Base-by-base conservation (phyloP, 2,888 invertebrate species). In the Tetheella fluctuosa region DNA sequence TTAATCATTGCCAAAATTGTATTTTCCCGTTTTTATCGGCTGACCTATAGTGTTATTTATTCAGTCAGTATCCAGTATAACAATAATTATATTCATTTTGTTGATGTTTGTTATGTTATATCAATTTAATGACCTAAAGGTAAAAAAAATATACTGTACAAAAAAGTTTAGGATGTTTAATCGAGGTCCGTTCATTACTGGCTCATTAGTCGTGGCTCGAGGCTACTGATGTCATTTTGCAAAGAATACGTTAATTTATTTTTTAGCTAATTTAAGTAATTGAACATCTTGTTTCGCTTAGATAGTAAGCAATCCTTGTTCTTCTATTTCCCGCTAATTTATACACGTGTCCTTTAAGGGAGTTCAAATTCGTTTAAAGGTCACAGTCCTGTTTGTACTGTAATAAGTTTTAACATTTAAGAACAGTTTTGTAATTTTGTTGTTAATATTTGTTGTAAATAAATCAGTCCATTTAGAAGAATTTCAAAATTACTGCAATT, bases 261-360 rank as follows among this genome's bases (percentile, higher is more conserved):
- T 86, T 85, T 89, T 90, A 84, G 84, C 76, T 73, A 88, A 88
- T 85, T 88, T 88, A 91, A 89, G 87, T 86, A 81, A 85, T 80
- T 79, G 80, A 65, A 68, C 67, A 73, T 77, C 73, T 73, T 76
- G 74, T 81, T 79, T 78, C 69, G 65, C 64, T 64, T 63, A 61
- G 61, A 63, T 57, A 59, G 57, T 70, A 70, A 69, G 64, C 73
- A 66, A 69, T 79, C 78, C 76, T 75, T 64, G 68, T 74, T 71
- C 73, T 74, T 77, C 79, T 81, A 79, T 73, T 68, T 68, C 69
- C 67, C 70, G 74, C 77, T 84, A 85, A 85, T 85, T 85, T 80
- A 67, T 84, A 86, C 83, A 81, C 76, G 79, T 83, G 82, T 82
- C 20, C 48, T 48, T 10, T 20, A 10, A n/a, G 17, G 42, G 10